A percentile compares a stretch with the other conserved stretches of the same genome.
Conservation (phyloP, 2,113 vertebrate species). For the Laterallus jamaicensis region DNA sequence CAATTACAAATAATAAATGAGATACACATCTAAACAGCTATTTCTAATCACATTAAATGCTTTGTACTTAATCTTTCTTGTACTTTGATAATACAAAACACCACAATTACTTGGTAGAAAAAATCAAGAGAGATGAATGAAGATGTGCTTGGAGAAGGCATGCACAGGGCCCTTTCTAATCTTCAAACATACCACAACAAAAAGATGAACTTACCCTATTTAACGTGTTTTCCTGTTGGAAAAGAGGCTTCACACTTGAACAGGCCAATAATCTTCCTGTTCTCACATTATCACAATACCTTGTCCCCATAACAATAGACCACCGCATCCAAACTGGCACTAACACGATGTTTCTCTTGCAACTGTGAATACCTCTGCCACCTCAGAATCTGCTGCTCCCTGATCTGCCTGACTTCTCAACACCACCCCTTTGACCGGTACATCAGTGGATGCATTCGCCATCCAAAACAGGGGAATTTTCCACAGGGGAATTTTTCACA, state of each 20-base stretch:
- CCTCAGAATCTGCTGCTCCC: background rate
- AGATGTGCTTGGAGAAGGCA: background rate
- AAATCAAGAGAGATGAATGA: background rate
- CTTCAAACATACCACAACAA: background rate
- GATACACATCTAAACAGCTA: background rate
- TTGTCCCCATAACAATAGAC: accelerated
- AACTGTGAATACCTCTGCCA: background rate
- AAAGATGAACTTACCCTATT: background rate
- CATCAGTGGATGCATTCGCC: background rate
- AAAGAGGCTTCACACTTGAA: background rate
- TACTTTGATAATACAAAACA: background rate
- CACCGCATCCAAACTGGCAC: background rate
- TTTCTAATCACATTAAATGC: background rate
- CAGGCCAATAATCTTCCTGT: background rate
- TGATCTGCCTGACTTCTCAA: background rate
- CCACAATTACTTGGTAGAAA: background rate
- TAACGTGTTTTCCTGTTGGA: background rate
- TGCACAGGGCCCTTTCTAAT: background rate
- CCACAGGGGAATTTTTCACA: background rate
- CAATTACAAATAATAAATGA: background rate
- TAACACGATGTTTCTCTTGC: background rate
- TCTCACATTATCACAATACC: background rate
- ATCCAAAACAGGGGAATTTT: background rate
- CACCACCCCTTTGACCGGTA: background rate
- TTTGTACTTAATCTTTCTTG: background rate